These are phyloP conservation scores for Spodoptera picta DNA, from an alignment of 2,888 invertebrate genomes.

Conservation along the genomic window DNA sequence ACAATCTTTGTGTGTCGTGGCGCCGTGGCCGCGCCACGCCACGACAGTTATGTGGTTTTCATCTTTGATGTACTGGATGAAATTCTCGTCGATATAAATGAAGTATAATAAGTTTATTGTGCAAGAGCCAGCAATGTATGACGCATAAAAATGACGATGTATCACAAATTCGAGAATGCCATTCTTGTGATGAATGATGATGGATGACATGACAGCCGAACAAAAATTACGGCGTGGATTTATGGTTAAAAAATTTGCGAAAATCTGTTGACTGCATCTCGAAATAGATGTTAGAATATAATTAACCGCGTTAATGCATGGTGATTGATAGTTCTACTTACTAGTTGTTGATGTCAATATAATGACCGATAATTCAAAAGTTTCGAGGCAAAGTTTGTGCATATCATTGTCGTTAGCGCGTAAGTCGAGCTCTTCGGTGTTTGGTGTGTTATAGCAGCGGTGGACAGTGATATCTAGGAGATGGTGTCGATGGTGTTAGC, in stretches of 20 bases:
- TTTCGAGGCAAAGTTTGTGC: slow-evolving; percentile 85
- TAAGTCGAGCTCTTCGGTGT: slow-evolving; percentile 77
- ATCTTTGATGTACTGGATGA: neutral
- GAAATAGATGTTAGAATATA: slow-evolving; percentile 58
- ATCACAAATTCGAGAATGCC: slow-evolving; percentile 46
- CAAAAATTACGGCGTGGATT: slow-evolving; percentile 87
- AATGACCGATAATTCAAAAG: slow-evolving; percentile 84
- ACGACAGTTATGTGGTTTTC: no score
- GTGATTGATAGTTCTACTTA: slow-evolving; percentile 59
- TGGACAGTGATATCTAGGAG: slow-evolving; percentile 69
- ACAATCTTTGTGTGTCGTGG: no score
- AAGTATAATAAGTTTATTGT: neutral
- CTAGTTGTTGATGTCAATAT: slow-evolving; percentile 74
- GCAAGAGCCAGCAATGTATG: slow-evolving; percentile 33
- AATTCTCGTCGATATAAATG: slow-evolving; percentile 35
- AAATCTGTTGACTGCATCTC: slow-evolving; percentile 71
- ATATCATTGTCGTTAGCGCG: slow-evolving; percentile 85
- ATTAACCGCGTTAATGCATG: slow-evolving; percentile 56
- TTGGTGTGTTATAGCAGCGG: slow-evolving; percentile 81
- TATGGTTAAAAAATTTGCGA: slow-evolving; percentile 76
- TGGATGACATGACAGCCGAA: slow-evolving; percentile 76
- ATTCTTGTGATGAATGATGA: slow-evolving; percentile 66
- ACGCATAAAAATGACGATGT: slow-evolving; percentile 28
- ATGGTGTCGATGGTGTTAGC: slow-evolving; percentile 77
- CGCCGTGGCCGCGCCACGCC: no score